Evolutionary conservation across 2,888 invertebrate species (phyloP).

Genomic region (Lepeophtheirus nordmannii): DNA sequence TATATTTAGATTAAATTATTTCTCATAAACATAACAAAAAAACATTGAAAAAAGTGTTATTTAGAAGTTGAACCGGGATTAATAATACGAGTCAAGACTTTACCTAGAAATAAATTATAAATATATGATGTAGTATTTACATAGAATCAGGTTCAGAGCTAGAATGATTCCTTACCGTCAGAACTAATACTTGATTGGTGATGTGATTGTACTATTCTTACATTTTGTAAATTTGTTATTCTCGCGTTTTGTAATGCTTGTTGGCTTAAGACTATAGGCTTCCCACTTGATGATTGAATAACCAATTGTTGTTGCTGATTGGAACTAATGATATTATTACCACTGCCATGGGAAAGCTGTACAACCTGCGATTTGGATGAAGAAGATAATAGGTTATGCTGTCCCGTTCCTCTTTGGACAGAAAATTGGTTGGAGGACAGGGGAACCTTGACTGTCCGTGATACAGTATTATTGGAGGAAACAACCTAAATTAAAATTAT

Average conservation of each 20-base stretch:
- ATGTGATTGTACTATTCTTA: slow-evolving; percentile 4
- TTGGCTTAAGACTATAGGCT: neutral
- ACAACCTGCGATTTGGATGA: neutral
- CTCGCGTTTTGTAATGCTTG: neutral
- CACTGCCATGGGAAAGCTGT: neutral
- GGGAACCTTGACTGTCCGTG: no score
- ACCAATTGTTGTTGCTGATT: neutral
- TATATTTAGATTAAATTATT: slow-evolving; percentile 4
- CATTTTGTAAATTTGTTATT: neutral
- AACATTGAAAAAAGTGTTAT: neutral
- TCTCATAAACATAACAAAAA: slow-evolving; percentile 5
- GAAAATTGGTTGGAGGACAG: no score
- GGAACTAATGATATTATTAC: neutral
- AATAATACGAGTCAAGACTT: neutral
- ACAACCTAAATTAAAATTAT: no score
- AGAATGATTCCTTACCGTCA: neutral
- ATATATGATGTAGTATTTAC: no score
- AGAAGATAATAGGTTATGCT: neutral
- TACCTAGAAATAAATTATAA: neutral
- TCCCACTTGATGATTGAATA: neutral
- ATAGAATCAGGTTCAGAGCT: neutral
- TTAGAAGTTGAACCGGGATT: neutral
- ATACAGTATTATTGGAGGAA: no score
- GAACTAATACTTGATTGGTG: slow-evolving; percentile 2
- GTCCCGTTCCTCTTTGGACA: no score